phyloP scores from a whole-genome alignment of 2,888 invertebrate species.

The Stenoptilia bipunctidactyla region DNA sequence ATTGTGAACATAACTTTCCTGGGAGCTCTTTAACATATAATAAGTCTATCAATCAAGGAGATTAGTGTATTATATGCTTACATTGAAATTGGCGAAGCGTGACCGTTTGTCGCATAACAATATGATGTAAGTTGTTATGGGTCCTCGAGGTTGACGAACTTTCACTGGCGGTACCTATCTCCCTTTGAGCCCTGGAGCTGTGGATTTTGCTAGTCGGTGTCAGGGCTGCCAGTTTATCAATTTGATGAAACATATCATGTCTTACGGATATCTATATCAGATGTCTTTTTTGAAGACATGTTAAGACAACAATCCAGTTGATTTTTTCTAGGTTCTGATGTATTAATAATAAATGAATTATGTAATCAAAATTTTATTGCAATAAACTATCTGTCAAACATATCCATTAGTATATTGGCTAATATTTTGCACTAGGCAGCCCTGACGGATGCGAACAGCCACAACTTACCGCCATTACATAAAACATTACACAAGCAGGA shows the following conservation, averaged over 20 bases:
- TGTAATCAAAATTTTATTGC: too few relatives aligned
- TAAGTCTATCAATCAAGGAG: slow-evolving; percentile 55
- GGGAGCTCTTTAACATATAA: slow-evolving; percentile 53
- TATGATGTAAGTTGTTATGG: slow-evolving; percentile 17
- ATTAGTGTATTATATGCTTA: slow-evolving; percentile 45
- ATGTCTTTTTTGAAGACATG: too few relatives aligned
- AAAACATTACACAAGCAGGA: slow-evolving; percentile 19
- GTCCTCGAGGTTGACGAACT: slow-evolving; percentile 22
- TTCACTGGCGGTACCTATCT: slow-evolving; percentile 36
- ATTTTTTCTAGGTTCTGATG: too few relatives aligned
- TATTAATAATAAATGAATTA: too few relatives aligned
- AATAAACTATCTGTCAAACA: too few relatives aligned
- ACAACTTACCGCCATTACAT: slow-evolving; percentile 20
- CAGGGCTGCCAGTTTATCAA: too few relatives aligned
- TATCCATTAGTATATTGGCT: too few relatives aligned
- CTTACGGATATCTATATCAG: too few relatives aligned
- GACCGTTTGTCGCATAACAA: slow-evolving; percentile 40
- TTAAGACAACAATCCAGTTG: too few relatives aligned
- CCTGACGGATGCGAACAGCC: slow-evolving; percentile 17
- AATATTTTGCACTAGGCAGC: too few relatives aligned
- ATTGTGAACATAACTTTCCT: slow-evolving; percentile 30
- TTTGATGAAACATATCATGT: too few relatives aligned
- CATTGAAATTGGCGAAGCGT: slow-evolving; percentile 51
- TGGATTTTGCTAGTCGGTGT: neutral
- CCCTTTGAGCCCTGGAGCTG: neutral